Evolutionary conservation across 2,888 invertebrate genomes (phyloP), one percentile per base, ranked within the genome.

Genomic region (Cremastinae sp.): DNA sequence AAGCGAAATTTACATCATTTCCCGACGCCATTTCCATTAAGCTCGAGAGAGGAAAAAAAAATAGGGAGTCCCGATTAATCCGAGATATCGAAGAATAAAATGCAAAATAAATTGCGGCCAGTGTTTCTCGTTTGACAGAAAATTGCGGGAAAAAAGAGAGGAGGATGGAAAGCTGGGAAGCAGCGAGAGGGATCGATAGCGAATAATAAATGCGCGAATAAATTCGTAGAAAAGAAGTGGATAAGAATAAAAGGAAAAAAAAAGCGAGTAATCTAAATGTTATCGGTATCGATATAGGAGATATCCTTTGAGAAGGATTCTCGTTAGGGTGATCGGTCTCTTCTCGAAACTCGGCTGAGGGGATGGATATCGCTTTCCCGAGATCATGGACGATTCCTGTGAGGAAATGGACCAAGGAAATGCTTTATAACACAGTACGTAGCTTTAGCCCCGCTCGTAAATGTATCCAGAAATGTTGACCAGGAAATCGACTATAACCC

Each of bases 171-270:
- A 28, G 2, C 5, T 38, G 9, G 7, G 14, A 10, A 22, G 12
- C 5, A 5, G 14, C 28, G 22, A 22, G 28, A 41, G n/a, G n/a
- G n/a, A 54, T 41, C 22, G 28, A 71, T 71, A 22, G 9, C 36
- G 45, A 28, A 54, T 64, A 64, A 72, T 54, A 72, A 64, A 72
- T 64, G 22, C 68, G 74, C 75, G 66, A 74, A 78, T 77, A 74
- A 75, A 75, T 79, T 64, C 69, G n/a, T 28, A 28, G 28, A 28
- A 28, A 5, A 28, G 28, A 28, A 28, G n/a, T n/a, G 28, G 28
- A 28, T 28, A 28, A 28, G 28, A 28, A 28, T 28, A 28, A 9
- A 10, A 58, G 45, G 38, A 58, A 61, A 62, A 71, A 43, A 7
- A 49, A 61, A 53, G 28, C 64, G 38, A 12, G 12, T 47, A 56